Base-by-base conservation (phyloP, 2,888 invertebrate genomes). In the Erannis defoliaria region DNA sequence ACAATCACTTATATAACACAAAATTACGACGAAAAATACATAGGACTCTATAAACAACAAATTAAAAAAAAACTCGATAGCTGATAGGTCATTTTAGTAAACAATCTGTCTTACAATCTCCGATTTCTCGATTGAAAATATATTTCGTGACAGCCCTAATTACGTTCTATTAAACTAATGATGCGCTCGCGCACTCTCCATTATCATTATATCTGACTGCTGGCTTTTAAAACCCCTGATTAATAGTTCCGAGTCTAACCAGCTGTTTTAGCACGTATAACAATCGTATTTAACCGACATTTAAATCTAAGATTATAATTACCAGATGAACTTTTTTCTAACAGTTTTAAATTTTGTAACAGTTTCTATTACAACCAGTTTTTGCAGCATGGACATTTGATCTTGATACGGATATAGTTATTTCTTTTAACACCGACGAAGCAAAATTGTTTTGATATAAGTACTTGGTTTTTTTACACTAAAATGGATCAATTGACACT, bases 151-250 rank as follows among this genome's bases (percentile, higher is more conserved):
- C 73, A 83, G 65, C 80, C 77, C 78, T 80, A 61, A 63, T 60
- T 26, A 60, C 46, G 58, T 63, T 62, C 37, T 55, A 62, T 57
- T 57, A 64, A 53, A 67, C 62, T 82, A 81, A 82, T 76, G 78
- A 81, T 78, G 73, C 75, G 76, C 75, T 71, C 73, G 75, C 75
- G 72, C 74, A 74, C 68, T 70, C 73, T 66, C 67, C 66, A 76
- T 74, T 74, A 77, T 65, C 57, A 69, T 78, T 76, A 73, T 62
- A 73, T 75, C 68, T 75, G 72, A 75, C 62, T 73, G 64, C 68
- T 19, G 40, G 59, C 55, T 62, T 53, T 62, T 60, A 59, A n/a
- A 60, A 55, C 23, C 48, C 64, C 21, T 71, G 72, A 80, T 76
- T 74, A 76, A 79, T 79, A 67, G 72, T 72, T 65, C 53, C 38